A percentile compares a stretch with the other conserved stretches of the same genome.
These are phyloP conservation scores for Dynastes tityus DNA, from an alignment of 2,888 invertebrate species.

Conservation along the genomic window DNA sequence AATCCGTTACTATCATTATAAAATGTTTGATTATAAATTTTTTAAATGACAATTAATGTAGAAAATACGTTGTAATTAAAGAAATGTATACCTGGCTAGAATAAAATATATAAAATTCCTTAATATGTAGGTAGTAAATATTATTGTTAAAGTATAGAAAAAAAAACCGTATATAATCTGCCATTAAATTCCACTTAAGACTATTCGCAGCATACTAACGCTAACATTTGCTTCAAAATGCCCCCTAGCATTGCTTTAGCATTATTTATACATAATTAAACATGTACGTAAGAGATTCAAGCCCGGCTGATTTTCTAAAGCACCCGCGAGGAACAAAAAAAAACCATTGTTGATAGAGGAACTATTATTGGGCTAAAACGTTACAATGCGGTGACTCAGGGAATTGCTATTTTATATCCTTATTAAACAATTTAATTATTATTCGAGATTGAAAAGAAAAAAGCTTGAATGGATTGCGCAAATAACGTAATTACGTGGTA, in stretches of 20 bases:
- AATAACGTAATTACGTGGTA: constrained; percentile 44
- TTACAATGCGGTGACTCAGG: constrained; percentile 30
- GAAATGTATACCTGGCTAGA: no score
- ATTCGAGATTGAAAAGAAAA: constrained; percentile 34
- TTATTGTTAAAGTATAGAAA: no score
- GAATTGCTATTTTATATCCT: constrained; percentile 45
- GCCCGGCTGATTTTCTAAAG: neutral
- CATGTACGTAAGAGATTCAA: constrained; percentile 4
- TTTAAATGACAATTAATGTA: no score
- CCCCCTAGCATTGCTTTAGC: neutral
- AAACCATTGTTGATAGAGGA: neutral
- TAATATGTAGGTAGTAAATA: no score
- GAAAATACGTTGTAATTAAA: no score
- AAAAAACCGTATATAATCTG: neutral
- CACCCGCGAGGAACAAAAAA: constrained; percentile 12
- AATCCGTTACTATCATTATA: no score
- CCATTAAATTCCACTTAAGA: constrained; percentile 28
- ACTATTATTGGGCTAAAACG: neutral
- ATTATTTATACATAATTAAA: constrained; percentile 36
- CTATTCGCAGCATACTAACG: constrained; percentile 2
- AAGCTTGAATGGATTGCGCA: constrained; percentile 43
- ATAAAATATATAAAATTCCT: no score
- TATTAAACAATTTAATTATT: constrained; percentile 47
- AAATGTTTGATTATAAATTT: no score
- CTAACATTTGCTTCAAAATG: neutral